These are phyloP conservation scores for Chaetops frenatus DNA, from an alignment of 2,113 vertebrate species.

Conservation along the genomic window DNA sequence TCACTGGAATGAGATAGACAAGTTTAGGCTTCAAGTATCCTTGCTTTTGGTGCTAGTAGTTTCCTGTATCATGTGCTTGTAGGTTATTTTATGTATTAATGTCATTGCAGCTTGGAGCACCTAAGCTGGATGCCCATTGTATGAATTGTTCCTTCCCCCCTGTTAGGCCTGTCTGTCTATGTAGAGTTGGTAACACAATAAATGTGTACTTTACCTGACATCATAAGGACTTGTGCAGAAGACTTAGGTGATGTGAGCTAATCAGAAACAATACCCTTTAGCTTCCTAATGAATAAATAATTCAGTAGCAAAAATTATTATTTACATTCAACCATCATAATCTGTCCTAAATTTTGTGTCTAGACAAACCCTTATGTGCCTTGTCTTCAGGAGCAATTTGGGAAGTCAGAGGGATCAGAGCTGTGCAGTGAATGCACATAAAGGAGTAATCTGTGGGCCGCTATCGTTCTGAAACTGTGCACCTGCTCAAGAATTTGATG, in stretches of 20 bases:
- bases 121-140: neutral
- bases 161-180: rapidly evolving
- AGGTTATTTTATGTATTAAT: neutral
- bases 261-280: neutral
- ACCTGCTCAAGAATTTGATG: neutral
- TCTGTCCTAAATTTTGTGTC: neutral
- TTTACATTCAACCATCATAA: neutral
- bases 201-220: neutral
- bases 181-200: neutral
- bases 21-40: neutral
- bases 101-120: neutral
- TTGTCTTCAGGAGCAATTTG: neutral
- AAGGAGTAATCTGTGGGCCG: neutral
- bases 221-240: neutral
- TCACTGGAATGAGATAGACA: neutral
- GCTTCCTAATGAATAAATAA: neutral
- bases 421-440: neutral
- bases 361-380: neutral
- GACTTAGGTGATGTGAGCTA: neutral
- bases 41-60: neutral
- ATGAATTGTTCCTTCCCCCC: neutral
- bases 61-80: neutral
- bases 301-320: neutral
- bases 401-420: neutral
- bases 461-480: neutral